Conservation (phyloP, 2,797 vertebrate species). For the Scolopax rusticola region DNA sequence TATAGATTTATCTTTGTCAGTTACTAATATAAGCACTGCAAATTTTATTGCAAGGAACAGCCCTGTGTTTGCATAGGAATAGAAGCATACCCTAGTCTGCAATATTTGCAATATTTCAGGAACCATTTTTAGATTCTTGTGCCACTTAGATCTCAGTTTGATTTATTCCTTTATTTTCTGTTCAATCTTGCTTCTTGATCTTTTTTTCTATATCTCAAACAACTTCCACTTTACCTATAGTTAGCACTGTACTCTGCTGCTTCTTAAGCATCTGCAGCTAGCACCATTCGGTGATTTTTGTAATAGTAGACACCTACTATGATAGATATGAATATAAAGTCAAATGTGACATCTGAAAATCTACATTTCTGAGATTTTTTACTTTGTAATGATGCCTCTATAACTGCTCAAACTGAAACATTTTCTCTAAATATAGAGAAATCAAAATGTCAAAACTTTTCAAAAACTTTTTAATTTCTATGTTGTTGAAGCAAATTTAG, state of each 20-base stretch:
- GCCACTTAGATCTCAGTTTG: background rate
- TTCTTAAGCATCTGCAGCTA: background rate
- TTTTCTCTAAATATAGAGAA: background rate
- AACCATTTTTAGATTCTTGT: background rate
- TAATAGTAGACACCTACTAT: background rate
- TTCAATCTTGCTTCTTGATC: background rate
- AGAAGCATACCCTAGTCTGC: background rate
- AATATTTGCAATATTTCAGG: background rate
- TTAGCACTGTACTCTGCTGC: background rate
- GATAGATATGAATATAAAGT: background rate
- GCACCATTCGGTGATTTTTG: background rate
- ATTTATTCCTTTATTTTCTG: background rate
- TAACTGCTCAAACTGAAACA: background rate
- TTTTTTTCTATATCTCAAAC: background rate
- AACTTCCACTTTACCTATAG: background rate
- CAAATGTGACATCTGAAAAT: background rate
- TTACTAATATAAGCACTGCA: background rate
- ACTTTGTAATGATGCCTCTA: background rate
- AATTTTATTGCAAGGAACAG: background rate
- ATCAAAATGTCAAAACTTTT: background rate
- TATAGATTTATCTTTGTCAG: background rate
- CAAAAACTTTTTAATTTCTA: background rate
- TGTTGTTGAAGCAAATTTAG: background rate
- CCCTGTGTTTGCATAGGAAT: background rate
- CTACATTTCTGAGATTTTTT: background rate